phyloP scores from a whole-genome alignment of 2,888 invertebrate species.

The Caradrina clavipalpis region DNA sequence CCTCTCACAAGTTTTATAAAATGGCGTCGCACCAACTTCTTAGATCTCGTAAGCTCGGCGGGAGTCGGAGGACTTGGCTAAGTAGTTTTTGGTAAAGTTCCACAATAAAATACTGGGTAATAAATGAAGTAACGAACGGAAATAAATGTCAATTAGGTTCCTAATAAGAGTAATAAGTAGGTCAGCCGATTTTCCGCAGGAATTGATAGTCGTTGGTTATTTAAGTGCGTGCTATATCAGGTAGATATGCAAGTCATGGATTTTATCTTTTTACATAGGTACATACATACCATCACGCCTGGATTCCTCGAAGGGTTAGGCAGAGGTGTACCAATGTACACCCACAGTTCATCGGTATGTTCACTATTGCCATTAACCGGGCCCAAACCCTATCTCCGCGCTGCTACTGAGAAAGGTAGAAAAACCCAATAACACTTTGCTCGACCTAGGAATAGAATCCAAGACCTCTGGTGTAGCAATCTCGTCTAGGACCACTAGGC shows the following conservation, averaged over 20 bases:
- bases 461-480: too few species aligned
- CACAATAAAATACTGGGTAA: constrained; percentile 57
- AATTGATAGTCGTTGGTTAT: constrained; percentile 17
- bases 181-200: constrained; percentile 17
- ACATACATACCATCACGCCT: too few species aligned
- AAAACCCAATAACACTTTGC: too few species aligned
- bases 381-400: too few species aligned
- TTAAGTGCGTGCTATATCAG: constrained; percentile 3
- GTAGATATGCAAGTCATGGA: constrained; percentile 13
- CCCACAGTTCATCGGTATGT: too few species aligned
- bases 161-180: constrained; percentile 33
- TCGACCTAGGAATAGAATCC: too few species aligned
- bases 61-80: constrained; percentile 53
- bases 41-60: constrained; percentile 62
- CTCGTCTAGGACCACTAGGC: too few species aligned
- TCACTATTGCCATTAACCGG: too few species aligned
- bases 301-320: too few species aligned
- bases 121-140: constrained; percentile 43
- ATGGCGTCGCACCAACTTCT: constrained; percentile 60
- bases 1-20: constrained; percentile 53
- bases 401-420: too few species aligned
- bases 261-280: not conserved
- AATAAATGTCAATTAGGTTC: constrained; percentile 36
- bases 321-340: too few species aligned
- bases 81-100: constrained; percentile 65